phyloP scores from a whole-genome alignment of 2,113 vertebrate genomes.

The Pionites leucogaster region DNA sequence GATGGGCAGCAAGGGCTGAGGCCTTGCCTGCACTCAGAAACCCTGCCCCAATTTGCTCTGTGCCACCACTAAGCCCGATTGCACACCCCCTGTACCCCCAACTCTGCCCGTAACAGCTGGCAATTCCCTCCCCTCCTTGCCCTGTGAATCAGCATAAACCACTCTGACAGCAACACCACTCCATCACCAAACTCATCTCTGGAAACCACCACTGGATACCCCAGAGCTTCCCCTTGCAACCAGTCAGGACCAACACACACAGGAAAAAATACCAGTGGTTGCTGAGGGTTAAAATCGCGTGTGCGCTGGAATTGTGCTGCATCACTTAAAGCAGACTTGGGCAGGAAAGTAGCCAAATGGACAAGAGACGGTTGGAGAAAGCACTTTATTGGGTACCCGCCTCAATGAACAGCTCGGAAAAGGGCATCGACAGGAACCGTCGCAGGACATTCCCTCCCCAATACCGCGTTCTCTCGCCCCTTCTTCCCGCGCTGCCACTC shows the following conservation, averaged over 20 bases:
- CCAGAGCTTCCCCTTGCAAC: background rate
- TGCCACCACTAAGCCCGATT: background rate
- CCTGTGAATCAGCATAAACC: background rate
- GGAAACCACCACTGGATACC: background rate
- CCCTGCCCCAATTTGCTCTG: background rate
- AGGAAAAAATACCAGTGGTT: background rate
- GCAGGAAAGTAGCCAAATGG: background rate
- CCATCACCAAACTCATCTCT: background rate
- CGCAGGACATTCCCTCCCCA: background rate
- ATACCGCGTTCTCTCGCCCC: too few species aligned
- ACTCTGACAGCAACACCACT: background rate
- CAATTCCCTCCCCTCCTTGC: background rate
- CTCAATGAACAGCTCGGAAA: background rate
- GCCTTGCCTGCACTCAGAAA: background rate
- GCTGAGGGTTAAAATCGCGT: background rate
- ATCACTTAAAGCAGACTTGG: background rate
- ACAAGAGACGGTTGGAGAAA: background rate
- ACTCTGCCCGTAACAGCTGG: background rate
- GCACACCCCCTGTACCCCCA: background rate
- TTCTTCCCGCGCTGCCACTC: background rate
- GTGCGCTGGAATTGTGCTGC: background rate
- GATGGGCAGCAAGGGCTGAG: background rate
- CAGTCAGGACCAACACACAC: background rate
- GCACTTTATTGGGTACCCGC: background rate
- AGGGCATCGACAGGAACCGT: background rate